Evolutionary conservation across 2,113 vertebrate genomes (phyloP).

Genomic region (Seriola dumerili): DNA sequence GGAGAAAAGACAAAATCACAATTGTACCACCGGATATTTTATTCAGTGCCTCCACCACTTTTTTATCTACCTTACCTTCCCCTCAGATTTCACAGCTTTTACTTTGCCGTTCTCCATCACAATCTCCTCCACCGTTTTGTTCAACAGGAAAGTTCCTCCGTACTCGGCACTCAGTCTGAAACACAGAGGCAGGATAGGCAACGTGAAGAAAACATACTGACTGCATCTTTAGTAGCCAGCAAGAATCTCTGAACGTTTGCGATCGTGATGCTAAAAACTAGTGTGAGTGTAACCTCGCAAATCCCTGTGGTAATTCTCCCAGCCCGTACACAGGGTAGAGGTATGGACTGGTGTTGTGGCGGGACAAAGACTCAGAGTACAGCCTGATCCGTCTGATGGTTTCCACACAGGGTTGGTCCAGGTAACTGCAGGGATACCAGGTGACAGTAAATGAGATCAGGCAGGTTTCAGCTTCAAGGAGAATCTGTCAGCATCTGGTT

Average conservation of each 20-base stretch:
- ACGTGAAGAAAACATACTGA: neutral
- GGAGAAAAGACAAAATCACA: neutral
- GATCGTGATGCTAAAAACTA: neutral
- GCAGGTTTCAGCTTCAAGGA: too few relatives aligned
- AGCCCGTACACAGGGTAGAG: conserved; percentile 84
- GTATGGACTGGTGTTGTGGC: conserved; percentile 81
- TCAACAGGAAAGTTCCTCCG: conserved; percentile 93
- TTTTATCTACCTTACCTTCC: conserved; percentile 84
- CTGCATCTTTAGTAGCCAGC: neutral
- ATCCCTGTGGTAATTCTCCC: conserved; percentile 84
- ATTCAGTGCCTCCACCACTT: neutral
- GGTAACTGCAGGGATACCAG: conserved; percentile 72
- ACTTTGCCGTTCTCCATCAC: conserved; percentile 92
- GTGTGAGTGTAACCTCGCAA: conserved; percentile 78
- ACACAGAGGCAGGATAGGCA: conserved; percentile 12
- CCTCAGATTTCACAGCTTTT: conserved; percentile 93
- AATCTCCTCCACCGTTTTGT: conserved; percentile 93
- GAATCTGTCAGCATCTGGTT: neutral
- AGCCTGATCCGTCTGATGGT: conserved; percentile 81
- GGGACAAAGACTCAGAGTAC: conserved; percentile 81
- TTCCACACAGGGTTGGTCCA: conserved; percentile 83
- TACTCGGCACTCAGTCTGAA: conserved; percentile 93
- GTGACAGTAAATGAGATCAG: neutral
- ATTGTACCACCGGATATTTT: neutral
- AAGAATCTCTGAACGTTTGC: neutral